Evolutionary conservation across 2,113 vertebrate genomes (phyloP), one percentile per base, ranked within the genome.

Genomic region (Puntigrus tetrazona): DNA sequence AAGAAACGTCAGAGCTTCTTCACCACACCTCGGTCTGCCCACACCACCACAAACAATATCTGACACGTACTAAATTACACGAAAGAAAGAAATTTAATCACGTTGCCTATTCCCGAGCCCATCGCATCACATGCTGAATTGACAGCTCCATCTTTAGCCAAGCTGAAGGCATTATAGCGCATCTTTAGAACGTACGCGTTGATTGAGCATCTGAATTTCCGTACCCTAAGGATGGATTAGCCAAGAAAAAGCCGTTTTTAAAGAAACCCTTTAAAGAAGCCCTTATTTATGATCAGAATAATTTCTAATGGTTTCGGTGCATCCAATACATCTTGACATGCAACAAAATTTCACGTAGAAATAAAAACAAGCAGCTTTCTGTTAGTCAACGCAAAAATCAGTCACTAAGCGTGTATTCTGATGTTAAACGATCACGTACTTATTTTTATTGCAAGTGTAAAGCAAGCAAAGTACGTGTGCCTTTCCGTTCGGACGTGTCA

Each of bases 81-180:
- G 31, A 79, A 79, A 41, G 16, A 63, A 47, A 67, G 18, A 80
- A 43, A 47, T 47, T 7, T 50, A 80, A 80, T 63, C 59, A 80
- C n/a, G 78, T 67, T 29, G 41, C 78, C 78, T 22, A 34, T 80
- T 80, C 38, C 59, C 5, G n/a, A 20, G 78, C 16, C 10, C 38
- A 47, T 47, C 59, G 47, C 25, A 29, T 22, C 5, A 67, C 27
- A 80, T 31, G 25, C 38, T 47, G 50, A 47, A 67, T 47, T 67
- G 77, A 79, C 77, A 79, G 55, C 57, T 29, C 55, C 55, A 78
- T 61, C 14, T 43, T 78, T 41, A 63, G 36, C 55, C 55, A 43
- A 61, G 55, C 34, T 27, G 22, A 43, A 27, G 55, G 55, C 61
- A 43, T 38, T 61, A 43, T 43, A 78, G 55, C 5, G 8, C 4